A percentile compares a stretch with the other conserved stretches of the same genome.
Evolutionary conservation across 2,888 invertebrate genomes (phyloP).

Genomic region (Cremastinae sp.): DNA sequence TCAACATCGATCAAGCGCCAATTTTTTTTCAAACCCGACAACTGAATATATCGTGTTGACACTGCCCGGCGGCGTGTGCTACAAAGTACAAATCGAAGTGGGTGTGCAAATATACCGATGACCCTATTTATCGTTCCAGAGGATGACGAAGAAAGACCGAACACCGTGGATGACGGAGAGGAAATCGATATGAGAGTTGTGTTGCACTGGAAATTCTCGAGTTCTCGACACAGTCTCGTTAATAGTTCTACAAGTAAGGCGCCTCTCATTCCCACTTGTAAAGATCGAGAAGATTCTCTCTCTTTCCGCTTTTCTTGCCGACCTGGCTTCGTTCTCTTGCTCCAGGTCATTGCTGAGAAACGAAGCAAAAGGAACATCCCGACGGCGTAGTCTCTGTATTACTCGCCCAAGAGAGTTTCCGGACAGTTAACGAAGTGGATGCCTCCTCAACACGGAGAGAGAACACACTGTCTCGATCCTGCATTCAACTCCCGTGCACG

Average conservation of each 20-base stretch:
- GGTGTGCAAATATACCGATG: not conserved
- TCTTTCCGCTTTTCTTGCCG: conserved; percentile 10
- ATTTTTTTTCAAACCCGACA: too few relatives aligned
- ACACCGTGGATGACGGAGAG: not conserved
- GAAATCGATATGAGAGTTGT: conserved; percentile 19
- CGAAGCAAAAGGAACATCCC: conserved; percentile 39
- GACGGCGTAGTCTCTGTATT: conserved; percentile 40
- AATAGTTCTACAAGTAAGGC: conserved; percentile 45
- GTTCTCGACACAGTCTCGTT: conserved; percentile 43
- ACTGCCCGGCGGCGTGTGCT: too few relatives aligned
- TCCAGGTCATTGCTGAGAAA: conserved; percentile 18
- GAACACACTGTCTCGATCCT: conserved; percentile 31
- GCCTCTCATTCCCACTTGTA: conserved; percentile 32
- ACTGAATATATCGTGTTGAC: too few relatives aligned
- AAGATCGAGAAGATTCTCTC: conserved; percentile 33
- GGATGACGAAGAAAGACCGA: not conserved
- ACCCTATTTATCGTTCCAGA: conserved; percentile 4
- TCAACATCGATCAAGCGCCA: too few relatives aligned
- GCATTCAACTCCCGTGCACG: conserved; percentile 28
- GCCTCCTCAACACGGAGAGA: conserved; percentile 44
- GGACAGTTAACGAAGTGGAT: conserved; percentile 59
- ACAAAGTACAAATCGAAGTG: too few relatives aligned
- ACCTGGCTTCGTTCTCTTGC: not conserved
- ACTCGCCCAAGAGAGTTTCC: conserved; percentile 51
- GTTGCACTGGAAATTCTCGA: conserved; percentile 49